phyloP scores from a whole-genome alignment of 2,113 vertebrate genomes.

The Muntiacus reevesi region DNA sequence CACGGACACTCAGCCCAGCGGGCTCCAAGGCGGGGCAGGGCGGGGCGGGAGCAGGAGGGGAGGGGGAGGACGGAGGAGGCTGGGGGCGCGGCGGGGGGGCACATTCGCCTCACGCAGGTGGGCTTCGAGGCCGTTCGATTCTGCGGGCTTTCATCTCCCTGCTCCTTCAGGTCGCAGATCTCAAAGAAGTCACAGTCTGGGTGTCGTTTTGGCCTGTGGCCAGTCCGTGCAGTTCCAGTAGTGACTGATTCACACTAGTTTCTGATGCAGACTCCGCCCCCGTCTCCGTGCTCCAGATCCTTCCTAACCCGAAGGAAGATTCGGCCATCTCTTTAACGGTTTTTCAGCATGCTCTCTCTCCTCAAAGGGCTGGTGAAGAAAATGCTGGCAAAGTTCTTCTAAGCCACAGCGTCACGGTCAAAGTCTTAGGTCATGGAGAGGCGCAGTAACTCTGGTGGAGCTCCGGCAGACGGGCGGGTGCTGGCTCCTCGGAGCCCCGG shows the following conservation, averaged over 20 bases:
- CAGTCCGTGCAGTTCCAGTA: background rate
- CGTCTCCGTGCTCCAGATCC: background rate
- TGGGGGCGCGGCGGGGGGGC: background rate
- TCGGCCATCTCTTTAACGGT: accelerated
- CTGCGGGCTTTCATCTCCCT: background rate
- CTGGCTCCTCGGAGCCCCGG: accelerated
- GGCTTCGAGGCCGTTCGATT: background rate
- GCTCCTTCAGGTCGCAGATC: background rate
- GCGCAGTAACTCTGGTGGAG: accelerated
- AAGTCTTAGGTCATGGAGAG: accelerated
- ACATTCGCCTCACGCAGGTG: background rate
- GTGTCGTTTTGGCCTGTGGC: background rate
- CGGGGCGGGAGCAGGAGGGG: background rate
- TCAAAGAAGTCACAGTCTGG: background rate
- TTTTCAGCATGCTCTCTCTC: background rate
- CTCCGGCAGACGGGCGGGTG: accelerated
- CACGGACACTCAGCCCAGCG: background rate
- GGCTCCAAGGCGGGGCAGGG: accelerated
- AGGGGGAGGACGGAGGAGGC: no score
- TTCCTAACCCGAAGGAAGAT: no score
- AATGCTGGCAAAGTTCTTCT: background rate
- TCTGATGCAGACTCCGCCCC: accelerated
- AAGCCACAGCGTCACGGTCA: accelerated
- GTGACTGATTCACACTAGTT: background rate
- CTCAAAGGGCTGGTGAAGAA: accelerated